These are phyloP conservation scores for Loris lydekkerianus DNA, from an alignment of 2,797 vertebrate genomes.

Conservation along the genomic window DNA sequence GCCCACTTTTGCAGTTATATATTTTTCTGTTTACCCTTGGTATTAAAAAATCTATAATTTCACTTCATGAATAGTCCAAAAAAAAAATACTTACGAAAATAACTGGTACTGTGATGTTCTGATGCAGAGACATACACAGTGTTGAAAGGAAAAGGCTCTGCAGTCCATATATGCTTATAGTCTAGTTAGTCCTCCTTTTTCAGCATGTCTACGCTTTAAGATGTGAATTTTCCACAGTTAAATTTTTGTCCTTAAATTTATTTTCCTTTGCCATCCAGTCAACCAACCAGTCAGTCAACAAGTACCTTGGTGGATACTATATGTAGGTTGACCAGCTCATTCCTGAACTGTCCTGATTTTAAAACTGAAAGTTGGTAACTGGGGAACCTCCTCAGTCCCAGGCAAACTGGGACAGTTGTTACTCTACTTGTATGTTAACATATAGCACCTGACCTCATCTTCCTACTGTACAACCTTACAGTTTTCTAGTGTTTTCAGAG, in stretches of 20 bases:
- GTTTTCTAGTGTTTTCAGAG: conserved; percentile 61
- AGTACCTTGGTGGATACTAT: conserved; percentile 27
- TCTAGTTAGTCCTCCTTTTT: conserved; percentile 52
- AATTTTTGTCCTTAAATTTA: conserved; percentile 57
- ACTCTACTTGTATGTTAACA: conserved; percentile 36
- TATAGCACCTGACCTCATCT: conserved; percentile 4
- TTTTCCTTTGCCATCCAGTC: conserved; percentile 19
- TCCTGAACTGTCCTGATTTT: conserved; percentile 36
- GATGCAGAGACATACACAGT: conserved; percentile 51
- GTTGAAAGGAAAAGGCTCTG: conserved; percentile 56
- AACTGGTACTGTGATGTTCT: conserved; percentile 46
- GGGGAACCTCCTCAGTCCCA: not conserved
- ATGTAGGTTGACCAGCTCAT: conserved; percentile 18
- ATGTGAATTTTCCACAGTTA: conserved; percentile 62
- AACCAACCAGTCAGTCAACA: conserved; percentile 36
- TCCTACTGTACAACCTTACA: conserved; percentile 11
- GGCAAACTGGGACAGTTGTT: not conserved
- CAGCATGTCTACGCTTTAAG: conserved; percentile 25
- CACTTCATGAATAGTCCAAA: not conserved
- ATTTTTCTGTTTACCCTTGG: conserved; percentile 56
- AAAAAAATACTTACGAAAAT: conserved; percentile 64
- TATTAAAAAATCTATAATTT: conserved; percentile 61
- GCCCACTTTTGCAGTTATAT: conserved; percentile 36
- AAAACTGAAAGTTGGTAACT: conserved; percentile 57
- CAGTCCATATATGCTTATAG: conserved; percentile 60